Evolutionary conservation across 1,140 invertebrate species (phyloP), one percentile per base, ranked within the genome.

Genomic region (Geopemphigus sp.): DNA sequence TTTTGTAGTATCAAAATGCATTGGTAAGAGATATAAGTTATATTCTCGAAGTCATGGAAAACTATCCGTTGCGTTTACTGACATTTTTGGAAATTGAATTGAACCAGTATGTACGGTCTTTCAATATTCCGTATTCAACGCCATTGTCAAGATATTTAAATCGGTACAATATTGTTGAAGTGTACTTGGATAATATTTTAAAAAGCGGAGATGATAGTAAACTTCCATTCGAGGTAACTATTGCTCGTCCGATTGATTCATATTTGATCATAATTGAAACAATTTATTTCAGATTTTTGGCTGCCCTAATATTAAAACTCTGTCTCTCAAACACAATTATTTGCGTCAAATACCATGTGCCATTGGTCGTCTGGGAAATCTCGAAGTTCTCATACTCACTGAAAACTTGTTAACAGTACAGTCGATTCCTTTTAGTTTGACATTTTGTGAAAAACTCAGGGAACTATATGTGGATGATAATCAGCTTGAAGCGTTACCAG

Each of bases 321-420:
- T 88, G 72, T 88, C 87, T 10, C 82, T 88, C 26, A 88, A 87
- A 82, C 86, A 85, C 81, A 88, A 88, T 83, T 85, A 85, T 72
- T 83, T 88, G 64, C 85, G 86, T 24, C 76, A 82, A 17, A 81
- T 88, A 63, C 87, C 87, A 8, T 82, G 86, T 57, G 86, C 87
- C 73, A 86, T 88, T 57, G 88, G 87, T 10, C 84, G 86, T 24
- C 83, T 88, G 80, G 80, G 83, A 47, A 84, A 85, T 22, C 83
- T 88, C 14, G 84, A 87, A 83, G 84, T 85, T 80, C 83, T 88
- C n/a, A 84, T 85, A 17, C 83, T 88, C 24, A 88, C 88, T 54
- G 87, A 88, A 81, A 88, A 88, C 81, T 85, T 85, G 73, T 84
- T 88, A 17, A 85, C 86, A 73, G 86, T 87, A 56, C 84, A 85